Evolutionary conservation across 2,888 invertebrate genomes (phyloP), one percentile per base, ranked within the genome.

Genomic region (Aplocera efformata): DNA sequence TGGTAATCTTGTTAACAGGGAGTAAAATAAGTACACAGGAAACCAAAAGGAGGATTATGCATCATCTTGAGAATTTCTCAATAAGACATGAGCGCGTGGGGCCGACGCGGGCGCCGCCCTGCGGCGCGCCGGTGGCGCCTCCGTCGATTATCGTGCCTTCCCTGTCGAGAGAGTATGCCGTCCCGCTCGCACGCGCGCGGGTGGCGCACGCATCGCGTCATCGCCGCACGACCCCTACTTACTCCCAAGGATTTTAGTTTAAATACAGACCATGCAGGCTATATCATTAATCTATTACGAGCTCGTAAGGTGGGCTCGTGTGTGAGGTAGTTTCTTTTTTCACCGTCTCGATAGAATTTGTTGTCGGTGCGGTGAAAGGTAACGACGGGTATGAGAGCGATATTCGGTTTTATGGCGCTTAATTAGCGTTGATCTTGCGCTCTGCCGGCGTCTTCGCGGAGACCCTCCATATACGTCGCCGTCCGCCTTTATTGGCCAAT

Each of bases 251-350:
- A 61, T 63, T 63, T 40, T 69, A 72, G 68, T 76, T 79, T 75
- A 77, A 77, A 78, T 67, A 72, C 79, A 76, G 74, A 72, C 69
- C 72, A 74, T 65, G 67, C 73, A 73, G 72, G 73, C 81, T 72
- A 73, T 83, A 84, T 84, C 85, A 85, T 86, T 86, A 84, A 86
- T 85, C 84, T 86, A 86, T 86, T 85, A 84, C 77, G 61, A 58
- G 63, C 62, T 65, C 69, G 72, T 72, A 71, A 62, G 72, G 68
- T 72, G 72, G 72, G 72, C 75, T 74, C 69, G 72, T 70, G 74
- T 71, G 70, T 72, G 72, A 65, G 67, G 67, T 68, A 58, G 71
- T 70, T 71, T 58, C 63, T 61, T 73, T 78, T 79, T 76, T 77
- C 72, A 68, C 70, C 58, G 58, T 60, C 60, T 58, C 60, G 60